Evolutionary conservation across 2,113 vertebrate species (phyloP), one percentile per base, ranked within the genome.

Genomic region (Lophotis ruficrista): DNA sequence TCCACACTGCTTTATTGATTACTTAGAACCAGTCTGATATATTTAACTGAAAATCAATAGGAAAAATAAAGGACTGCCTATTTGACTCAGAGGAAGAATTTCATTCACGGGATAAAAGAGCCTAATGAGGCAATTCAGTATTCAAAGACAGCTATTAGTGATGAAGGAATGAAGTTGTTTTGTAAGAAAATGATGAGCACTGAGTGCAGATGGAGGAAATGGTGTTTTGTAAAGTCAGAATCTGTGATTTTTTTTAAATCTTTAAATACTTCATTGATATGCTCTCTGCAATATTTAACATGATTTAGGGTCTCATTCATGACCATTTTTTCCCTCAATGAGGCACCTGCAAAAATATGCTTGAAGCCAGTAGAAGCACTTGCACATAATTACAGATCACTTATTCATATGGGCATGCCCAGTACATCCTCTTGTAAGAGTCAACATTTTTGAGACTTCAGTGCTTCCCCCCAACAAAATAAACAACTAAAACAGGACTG

Each of bases 131-230:
- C 93, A 84, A 84, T 96, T 97, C 90, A 95, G 85, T 57, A 93
- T 89, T 95, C 93, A 97, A 89, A 96, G 84, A 83, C 53, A 94
- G 89, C 76, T 83, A 89, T 96, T 94, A 94, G 79, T 6, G 7
- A 58, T 54, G 82, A 93, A 88, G 66, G 38, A 93, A 92, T 95
- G 79, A 90, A 94, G 72, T 48, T 76, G 70, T 41, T 96, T 83
- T 81, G 83, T 96, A 96, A 94, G 85, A 87, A 93, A 85, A 90
- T 57, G 60, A 93, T 87, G 78, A 96, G 84, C 58, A 90, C 60
- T 45, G 65, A 94, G 65, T 80, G 50, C 96, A 96, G 89, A 92
- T 95, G 96, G 84, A 95, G 91, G 95, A 96, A 97, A 95, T 96
- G 68, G 33, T 65, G 77, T 72, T 96, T 94, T 93, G 95, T 62